Percentiles rank a stretch among this genome's conserved stretches.
Conservation (phyloP, 2,113 vertebrate species). For the Nipponia nippon region DNA sequence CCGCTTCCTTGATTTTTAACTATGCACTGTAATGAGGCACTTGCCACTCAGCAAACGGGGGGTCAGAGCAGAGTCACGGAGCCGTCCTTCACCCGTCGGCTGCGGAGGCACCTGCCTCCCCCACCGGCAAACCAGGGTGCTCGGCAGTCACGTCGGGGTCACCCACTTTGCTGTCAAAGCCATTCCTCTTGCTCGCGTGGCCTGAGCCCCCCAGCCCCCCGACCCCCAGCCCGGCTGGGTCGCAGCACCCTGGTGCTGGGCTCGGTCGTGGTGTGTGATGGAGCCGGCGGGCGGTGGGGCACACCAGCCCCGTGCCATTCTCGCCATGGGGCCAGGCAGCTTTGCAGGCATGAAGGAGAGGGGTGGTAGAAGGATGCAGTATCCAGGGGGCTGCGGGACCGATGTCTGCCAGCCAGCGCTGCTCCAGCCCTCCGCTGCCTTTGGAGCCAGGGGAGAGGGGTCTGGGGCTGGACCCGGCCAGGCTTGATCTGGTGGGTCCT, state of each 20-base stretch:
- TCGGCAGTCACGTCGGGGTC: fast-evolving
- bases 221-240: background rate
- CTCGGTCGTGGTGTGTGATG: background rate
- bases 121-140: background rate
- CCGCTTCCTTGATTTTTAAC: slow-evolving; percentile 97
- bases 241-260: background rate
- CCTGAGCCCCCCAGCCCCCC: background rate
- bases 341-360: background rate
- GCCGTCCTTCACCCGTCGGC: background rate
- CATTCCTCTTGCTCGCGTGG: background rate
- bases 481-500: background rate
- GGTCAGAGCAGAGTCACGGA: slow-evolving; percentile 47
- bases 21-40: slow-evolving; percentile 95
- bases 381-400: background rate
- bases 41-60: slow-evolving; percentile 74
- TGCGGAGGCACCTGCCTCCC: background rate
- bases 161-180: slow-evolving; percentile 50
- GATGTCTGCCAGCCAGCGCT: background rate
- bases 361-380: background rate
- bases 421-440: background rate
- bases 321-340: background rate
- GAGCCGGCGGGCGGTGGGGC: background rate
- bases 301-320: background rate
- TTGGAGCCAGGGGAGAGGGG: background rate
- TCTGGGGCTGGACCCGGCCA: background rate